Base-by-base conservation (phyloP, 2,113 vertebrate genomes). In the Mastomys natalensis region DNA sequence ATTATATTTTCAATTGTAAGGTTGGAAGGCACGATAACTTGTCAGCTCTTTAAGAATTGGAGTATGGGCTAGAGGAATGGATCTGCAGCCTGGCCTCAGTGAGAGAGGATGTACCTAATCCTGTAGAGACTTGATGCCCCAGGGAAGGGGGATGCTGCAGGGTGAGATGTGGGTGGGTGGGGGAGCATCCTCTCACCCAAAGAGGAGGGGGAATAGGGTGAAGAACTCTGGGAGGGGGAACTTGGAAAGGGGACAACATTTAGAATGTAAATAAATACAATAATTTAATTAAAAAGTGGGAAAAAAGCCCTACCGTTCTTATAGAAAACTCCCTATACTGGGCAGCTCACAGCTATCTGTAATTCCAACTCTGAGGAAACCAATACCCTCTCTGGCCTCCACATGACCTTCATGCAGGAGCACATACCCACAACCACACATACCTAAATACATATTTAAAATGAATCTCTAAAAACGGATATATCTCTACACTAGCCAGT, bases 1-100 rank as follows among this genome's bases (percentile, higher is more conserved):
- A 2, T 87, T 93, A 91, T 94, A 91, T 85, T 84, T 45, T 85
- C 64, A 80, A 8, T n/a, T 26, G 60, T 51, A 21, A 86, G 66
- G 37, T 86, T 80, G 68, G 22, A 85, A 60, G 24, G 60, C 24
- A 7, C n/a, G 22, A 31, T 2, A 66, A 17, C 22, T 78, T 43
- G 19, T 16, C 89, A 1, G 51, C 31, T 90, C 53, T 93, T 89
- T 43, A 60, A 37, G 87, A 91, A 78, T 0, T 43, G 53, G 76
- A 58, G 4, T 1, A 53, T n/a, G 60, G 2, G 40, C 60, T 86
- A 7, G 82, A 66, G 29, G 2, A 16, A 64, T 19, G 5, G 58
- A 60, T 85, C 82, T 21, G 15, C 31, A 68, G 66, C 3, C 31
- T 68, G 66, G 31, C 11, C 31, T 68, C 5, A 13, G 31, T 68